Percentiles rank a stretch among this genome's conserved stretches.
phyloP scores from a whole-genome alignment of 2,888 invertebrate genomes.

The Agriotes lineatus region DNA sequence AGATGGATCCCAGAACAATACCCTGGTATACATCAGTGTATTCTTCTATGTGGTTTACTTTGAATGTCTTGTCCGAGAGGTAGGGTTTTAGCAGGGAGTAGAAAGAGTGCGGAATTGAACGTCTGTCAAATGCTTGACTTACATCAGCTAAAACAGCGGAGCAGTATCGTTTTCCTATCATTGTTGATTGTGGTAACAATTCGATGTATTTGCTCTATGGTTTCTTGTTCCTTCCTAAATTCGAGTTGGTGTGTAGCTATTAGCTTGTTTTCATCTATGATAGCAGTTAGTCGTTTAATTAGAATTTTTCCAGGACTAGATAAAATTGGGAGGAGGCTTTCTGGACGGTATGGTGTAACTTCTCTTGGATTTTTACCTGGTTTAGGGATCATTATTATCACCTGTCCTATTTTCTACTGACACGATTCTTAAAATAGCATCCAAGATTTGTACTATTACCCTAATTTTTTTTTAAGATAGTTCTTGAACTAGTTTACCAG shows the following conservation, averaged over 20 bases:
- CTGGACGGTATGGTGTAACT: neutral
- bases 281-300: neutral
- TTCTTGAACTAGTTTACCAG: no score
- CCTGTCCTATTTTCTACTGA: neutral
- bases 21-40: no score
- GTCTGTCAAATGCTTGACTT: no score
- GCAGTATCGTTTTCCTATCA: neutral
- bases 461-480: no score
- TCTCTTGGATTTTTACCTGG: neutral
- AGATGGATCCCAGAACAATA: no score
- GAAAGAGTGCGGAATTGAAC: no score
- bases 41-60: no score
- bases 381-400: neutral
- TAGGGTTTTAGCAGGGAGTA: no score
- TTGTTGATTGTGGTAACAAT: conserved; percentile 1
- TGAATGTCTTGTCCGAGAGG: no score
- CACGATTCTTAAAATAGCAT: neutral
- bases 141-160: neutral
- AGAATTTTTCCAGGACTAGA: neutral
- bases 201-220: neutral
- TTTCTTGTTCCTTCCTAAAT: neutral
- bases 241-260: neutral
- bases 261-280: neutral
- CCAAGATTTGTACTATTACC: neutral
- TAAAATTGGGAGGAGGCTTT: neutral